Base-by-base conservation (phyloP, 2,888 invertebrate genomes). In the Papilio elwesi region DNA sequence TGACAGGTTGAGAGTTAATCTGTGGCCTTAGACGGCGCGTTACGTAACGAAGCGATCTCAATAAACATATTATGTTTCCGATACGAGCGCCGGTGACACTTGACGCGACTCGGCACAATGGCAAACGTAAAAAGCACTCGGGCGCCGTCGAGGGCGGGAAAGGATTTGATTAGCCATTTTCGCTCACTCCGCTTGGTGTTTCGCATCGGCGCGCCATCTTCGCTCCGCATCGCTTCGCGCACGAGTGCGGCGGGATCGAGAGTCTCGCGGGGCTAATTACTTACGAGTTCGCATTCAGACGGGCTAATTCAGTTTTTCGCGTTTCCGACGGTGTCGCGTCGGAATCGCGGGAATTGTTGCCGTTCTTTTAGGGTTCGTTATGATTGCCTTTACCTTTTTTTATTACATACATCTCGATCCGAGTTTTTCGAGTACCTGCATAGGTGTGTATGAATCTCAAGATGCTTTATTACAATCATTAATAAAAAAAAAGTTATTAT, bases 121-220 rank as follows among this genome's bases (percentile, higher is more conserved):
- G 85, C 68, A 87, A 91, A 92, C 91, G 91, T 91, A 92, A 91
- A 92, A 92, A 90, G 86, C 86, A 80, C 91, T 91, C 83, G 84
- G 91, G 90, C 83, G 76, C 87, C 87, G 90, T 84, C 81, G 90
- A 89, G 91, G 86, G 92, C 86, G 86, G 88, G 86, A 89, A 90
- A 90, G 90, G 91, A 93, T 93, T 93, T 93, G 93, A 93, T 93
- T 93, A 93, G 92, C 90, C 92, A 91, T 91, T 92, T 93, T 91
- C 85, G 89, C 90, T 91, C 89, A 79, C 81, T 86, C 85, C 84
- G 88, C 86, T 83, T 80, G 84, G 81, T 81, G 81, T 79, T 85
- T 87, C 86, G 88, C 88, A 84, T 88, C 87, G 85, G 87, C 81
- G 82, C 87, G 90, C 88, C 89, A 91, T 91, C 92, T 92, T 92